Evolutionary conservation across 1,140 invertebrate genomes (phyloP).

Genomic region (Magallana gigas): DNA sequence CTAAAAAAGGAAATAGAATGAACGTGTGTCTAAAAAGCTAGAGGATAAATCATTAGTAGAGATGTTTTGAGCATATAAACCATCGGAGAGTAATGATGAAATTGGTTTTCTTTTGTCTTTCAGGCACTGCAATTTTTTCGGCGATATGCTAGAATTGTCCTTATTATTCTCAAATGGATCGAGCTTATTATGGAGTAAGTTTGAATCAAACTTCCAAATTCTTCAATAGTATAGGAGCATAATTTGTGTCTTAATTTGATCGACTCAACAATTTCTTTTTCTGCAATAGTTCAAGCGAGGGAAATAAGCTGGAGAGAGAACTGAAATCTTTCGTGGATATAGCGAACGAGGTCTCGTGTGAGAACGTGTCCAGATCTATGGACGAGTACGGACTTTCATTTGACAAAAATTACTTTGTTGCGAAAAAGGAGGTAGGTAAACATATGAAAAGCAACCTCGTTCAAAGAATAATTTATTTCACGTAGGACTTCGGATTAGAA

Average conservation of each 20-base stretch:
- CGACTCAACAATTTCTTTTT: neutral
- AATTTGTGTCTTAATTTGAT: too few relatives aligned
- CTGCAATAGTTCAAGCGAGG: slow-evolving; percentile 48
- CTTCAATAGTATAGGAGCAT: neutral
- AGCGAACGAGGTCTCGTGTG: slow-evolving; percentile 65
- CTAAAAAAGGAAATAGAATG: too few relatives aligned
- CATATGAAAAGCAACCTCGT: too few relatives aligned
- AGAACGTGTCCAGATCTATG: slow-evolving; percentile 51
- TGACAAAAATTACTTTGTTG: slow-evolving; percentile 69
- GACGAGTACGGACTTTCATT: slow-evolving; percentile 66
- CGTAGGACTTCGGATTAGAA: too few relatives aligned
- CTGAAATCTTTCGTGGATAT: slow-evolving; percentile 71
- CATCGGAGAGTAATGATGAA: neutral
- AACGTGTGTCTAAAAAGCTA: too few relatives aligned
- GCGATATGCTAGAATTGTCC: slow-evolving; percentile 62
- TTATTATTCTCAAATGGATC: slow-evolving; percentile 68
- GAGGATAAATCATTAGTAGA: too few relatives aligned
- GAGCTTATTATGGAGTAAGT: slow-evolving; percentile 69
- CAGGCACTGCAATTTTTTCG: slow-evolving; percentile 64
- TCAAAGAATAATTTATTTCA: too few relatives aligned
- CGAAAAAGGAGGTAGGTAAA: slow-evolving; percentile 66
- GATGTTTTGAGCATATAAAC: too few relatives aligned
- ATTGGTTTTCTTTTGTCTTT: slow-evolving; percentile 37
- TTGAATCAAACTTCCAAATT: neutral
- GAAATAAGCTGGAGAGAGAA: slow-evolving; percentile 66